Base-by-base conservation (phyloP, 92 coral and sea anemone genomes). In the Porites rus region DNA sequence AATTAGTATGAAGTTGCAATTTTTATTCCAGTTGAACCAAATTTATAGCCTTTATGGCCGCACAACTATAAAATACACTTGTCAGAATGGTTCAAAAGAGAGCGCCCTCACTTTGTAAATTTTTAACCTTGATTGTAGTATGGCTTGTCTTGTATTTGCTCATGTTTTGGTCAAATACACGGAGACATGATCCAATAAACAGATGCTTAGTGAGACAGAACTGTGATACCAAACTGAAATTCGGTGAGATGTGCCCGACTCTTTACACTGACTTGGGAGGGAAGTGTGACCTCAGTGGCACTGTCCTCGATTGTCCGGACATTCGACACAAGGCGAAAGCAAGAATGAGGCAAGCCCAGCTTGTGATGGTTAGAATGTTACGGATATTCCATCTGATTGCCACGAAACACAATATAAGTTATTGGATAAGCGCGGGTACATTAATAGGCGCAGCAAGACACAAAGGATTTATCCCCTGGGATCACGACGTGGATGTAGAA, bases 371-470 rank as follows among this genome's bases (percentile, higher is more conserved):
- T 10, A 46, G 95, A 25, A 82, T 92, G 92, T 75, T 92, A 9
- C 65, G 87, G 46, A 76, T 86, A 18, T 92, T 92, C 51, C 85
- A 92, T 51, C 87, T 92, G 7, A 75, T 89, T 6, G 91, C 95
- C 12, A 56, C 56, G 28, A 86, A 86, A 66, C 89, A 92, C 85
- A 68, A 63, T 46, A 86, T 92, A 4, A 83, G 75, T 7, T 92
- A 89, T 69, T 92, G 95, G 95, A 69, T 92, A 9, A 66, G 82
- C 17, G 62, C 65, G 18, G 95, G 95, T 31, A 92, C 95, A 6
- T 80, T 92, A 28, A 58, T 92, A 8, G 95, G 95, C 8, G 95
- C 95, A 52, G 95, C 88, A 13, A 77, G 95, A 50, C 95, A 92
- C 72, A 70, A 72, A 16, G 95, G 95, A 18, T 77, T 82, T 18